Percentiles rank a stretch among this genome's conserved stretches.
Evolutionary conservation across 2,113 vertebrate species (phyloP).

Genomic region (Ceyx melanurus): DNA sequence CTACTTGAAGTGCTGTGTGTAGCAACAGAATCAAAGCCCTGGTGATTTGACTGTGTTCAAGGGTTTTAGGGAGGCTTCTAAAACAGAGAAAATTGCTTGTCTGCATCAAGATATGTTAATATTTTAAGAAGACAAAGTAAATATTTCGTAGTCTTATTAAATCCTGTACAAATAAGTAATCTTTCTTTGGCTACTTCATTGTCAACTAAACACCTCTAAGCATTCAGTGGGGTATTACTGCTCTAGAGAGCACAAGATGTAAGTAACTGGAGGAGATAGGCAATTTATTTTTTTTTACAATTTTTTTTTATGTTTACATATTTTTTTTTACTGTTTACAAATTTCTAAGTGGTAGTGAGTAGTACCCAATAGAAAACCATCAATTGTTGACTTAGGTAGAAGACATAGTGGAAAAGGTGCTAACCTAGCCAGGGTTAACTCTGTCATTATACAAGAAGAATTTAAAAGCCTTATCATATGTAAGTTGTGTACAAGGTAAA

Average conservation of each 20-base stretch:
- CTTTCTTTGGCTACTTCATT: not conserved
- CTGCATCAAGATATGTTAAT: not conserved
- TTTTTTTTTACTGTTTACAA: not conserved
- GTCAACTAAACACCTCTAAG: not conserved
- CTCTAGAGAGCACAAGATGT: not conserved
- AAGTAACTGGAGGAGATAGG: not conserved
- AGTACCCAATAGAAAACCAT: not conserved
- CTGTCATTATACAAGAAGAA: not conserved
- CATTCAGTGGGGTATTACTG: not conserved
- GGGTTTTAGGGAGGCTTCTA: not conserved
- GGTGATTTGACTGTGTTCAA: not conserved
- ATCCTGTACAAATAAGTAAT: not conserved
- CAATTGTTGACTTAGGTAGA: not conserved
- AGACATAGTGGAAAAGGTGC: not conserved
- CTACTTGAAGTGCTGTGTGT: not conserved
- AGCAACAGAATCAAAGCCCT: not conserved
- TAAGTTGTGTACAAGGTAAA: not conserved
- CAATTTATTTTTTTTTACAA: not conserved
- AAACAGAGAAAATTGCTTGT: not conserved
- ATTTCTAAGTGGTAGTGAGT: not conserved
- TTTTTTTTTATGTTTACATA: too few relatives aligned
- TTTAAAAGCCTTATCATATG: accelerated
- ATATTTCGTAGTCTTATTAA: not conserved
- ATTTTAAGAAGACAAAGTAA: not conserved
- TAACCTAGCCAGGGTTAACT: not conserved